These are phyloP conservation scores for Acrocyrtus sp. DNA, from an alignment of 2,888 invertebrate species.

Conservation along the genomic window DNA sequence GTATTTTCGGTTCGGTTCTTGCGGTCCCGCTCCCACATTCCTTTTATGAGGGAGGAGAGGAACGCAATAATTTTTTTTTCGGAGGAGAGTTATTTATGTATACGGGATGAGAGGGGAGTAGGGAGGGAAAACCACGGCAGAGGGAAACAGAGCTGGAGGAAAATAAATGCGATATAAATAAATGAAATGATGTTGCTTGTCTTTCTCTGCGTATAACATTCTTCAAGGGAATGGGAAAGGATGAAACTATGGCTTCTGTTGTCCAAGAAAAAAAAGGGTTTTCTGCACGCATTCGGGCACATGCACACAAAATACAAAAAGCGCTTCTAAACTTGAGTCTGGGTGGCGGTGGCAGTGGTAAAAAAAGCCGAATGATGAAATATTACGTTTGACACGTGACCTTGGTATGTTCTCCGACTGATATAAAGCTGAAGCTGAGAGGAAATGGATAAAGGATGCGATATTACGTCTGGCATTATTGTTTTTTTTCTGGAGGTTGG, in stretches of 20 bases:
- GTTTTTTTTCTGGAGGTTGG: too few species aligned
- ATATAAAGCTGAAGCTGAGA: neutral
- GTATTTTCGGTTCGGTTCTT: neutral
- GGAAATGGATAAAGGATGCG: neutral
- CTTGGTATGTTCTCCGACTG: slow-evolving; percentile 5
- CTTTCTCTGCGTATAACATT: neutral
- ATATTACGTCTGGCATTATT: neutral
- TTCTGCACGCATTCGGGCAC: neutral
- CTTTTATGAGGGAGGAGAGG: neutral
- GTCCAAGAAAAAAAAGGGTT: neutral
- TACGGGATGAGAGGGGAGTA: slow-evolving; percentile 1
- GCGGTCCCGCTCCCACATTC: neutral
- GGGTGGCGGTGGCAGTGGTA: neutral
- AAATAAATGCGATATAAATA: slow-evolving; percentile 18
- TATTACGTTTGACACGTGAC: slow-evolving; percentile 33
- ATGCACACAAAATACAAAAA: neutral
- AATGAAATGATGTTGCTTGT: slow-evolving; percentile 14
- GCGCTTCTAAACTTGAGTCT: too few species aligned
- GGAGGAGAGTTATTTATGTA: neutral
- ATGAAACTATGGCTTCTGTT: slow-evolving; percentile 1
- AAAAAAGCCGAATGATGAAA: slow-evolving; percentile 21
- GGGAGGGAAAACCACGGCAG: slow-evolving; percentile 18
- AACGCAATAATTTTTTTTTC: too few species aligned
- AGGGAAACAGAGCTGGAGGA: neutral
- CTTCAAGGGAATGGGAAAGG: neutral